These are phyloP conservation scores for Tyrophagus putrescentiae DNA, from an alignment of 1,140 invertebrate species.

Conservation along the genomic window DNA sequence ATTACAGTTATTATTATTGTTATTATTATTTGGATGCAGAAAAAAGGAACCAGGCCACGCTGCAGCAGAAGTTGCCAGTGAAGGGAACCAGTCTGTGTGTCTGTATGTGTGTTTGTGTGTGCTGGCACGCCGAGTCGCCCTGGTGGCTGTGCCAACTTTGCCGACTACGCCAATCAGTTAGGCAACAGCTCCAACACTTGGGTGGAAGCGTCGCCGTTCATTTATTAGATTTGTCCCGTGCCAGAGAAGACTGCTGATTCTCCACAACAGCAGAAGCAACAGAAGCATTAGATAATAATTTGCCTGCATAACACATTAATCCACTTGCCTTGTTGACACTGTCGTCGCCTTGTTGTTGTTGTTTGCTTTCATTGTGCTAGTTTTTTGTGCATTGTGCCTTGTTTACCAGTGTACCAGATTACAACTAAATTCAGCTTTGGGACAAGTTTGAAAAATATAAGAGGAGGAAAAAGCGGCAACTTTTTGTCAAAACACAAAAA, in stretches of 20 bases:
- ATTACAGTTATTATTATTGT: no score
- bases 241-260: no score
- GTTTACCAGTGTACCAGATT: no score
- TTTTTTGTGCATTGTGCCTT: no score
- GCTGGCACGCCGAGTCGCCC: neutral
- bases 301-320: conserved; percentile 2
- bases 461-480: no score
- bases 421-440: no score
- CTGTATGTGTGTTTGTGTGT: neutral
- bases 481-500: no score
- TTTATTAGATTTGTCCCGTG: no score
- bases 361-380: no score
- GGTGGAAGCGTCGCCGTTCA: neutral
- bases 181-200: neutral
- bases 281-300: conserved; percentile 9
- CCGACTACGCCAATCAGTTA: neutral
- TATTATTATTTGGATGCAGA: no score
- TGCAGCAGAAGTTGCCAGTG: no score
- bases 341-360: neutral
- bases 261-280: neutral
- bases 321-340: conserved; percentile 7
- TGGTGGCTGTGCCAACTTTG: neutral
- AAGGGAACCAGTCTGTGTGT: neutral
- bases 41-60: neutral
- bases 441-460: no score